Evolutionary conservation across 2,797 vertebrate genomes (phyloP).

Genomic region (Kryptolebias ocellatus): DNA sequence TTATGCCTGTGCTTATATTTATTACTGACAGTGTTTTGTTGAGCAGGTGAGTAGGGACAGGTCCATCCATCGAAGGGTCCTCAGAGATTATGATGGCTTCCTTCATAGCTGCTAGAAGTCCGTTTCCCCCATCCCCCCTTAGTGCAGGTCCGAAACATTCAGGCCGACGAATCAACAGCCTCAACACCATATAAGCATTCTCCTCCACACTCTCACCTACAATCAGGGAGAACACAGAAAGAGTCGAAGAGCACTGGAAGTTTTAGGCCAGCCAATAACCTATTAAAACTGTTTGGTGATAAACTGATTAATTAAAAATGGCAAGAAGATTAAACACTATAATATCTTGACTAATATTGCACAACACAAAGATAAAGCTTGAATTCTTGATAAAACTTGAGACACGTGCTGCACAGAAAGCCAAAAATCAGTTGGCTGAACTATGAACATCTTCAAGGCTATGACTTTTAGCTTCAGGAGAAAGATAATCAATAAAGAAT

Average conservation of each 20-base stretch:
- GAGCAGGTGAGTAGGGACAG: conserved; percentile 81
- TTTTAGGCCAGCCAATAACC: too few species aligned
- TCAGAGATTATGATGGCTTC: conserved; percentile 94
- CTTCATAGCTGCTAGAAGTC: conserved; percentile 90
- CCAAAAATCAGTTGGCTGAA: conserved; percentile 28
- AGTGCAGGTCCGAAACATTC: conserved; percentile 96
- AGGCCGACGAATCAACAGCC: conserved; percentile 91
- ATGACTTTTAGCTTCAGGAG: conserved; percentile 39
- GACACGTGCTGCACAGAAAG: neutral
- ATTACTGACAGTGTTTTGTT: conserved; percentile 80
- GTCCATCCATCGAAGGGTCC: conserved; percentile 87
- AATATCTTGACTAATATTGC: neutral
- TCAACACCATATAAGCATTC: conserved; percentile 93
- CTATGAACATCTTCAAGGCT: conserved; percentile 37
- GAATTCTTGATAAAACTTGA: conserved; percentile 7
- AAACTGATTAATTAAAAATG: too few species aligned
- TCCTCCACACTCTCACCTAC: conserved; percentile 96
- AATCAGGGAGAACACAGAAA: conserved; percentile 1
- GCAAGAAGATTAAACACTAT: neutral
- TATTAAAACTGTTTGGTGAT: too few species aligned
- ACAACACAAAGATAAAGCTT: conserved; percentile 8
- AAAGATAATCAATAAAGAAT: conserved; percentile 51
- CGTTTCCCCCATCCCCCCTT: conserved; percentile 90
- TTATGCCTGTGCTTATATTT: neutral
- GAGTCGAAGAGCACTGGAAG: too few species aligned